Evolutionary conservation across 2,888 invertebrate genomes (phyloP).

Genomic region (Sialis lutaria): DNA sequence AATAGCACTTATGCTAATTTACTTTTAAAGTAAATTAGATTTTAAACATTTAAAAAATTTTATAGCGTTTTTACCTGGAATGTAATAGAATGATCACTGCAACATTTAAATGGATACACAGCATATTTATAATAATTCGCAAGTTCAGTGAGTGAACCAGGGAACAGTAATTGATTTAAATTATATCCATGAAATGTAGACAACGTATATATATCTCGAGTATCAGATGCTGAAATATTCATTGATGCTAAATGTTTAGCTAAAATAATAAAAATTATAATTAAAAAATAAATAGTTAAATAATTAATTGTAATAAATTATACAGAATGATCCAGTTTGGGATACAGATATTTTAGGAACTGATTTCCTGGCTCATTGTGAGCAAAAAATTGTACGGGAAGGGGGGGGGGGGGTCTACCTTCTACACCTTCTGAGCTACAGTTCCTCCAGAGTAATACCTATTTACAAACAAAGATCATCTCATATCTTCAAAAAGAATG

Average conservation of each 20-base stretch:
- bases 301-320: no score
- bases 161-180: slow-evolving; percentile 24
- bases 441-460: no score
- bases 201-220: slow-evolving; percentile 28
- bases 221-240: slow-evolving; percentile 30
- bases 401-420: no score
- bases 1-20: no score
- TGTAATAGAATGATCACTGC: slow-evolving; percentile 30
- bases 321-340: no score
- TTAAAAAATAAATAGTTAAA: no score
- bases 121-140: slow-evolving; percentile 29
- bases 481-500: no score
- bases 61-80: slow-evolving; percentile 21
- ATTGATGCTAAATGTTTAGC: slow-evolving; percentile 32
- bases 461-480: no score
- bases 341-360: no score
- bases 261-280: slow-evolving; percentile 13
- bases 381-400: no score
- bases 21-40: background rate
- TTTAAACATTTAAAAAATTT: slow-evolving; percentile 1
- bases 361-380: no score
- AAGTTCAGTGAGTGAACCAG: slow-evolving; percentile 20
- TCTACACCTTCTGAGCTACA: no score
- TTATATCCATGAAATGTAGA: slow-evolving; percentile 34
- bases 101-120: slow-evolving; percentile 31